These are phyloP conservation scores for Plutomurus gul DNA, from an alignment of 1,140 invertebrate species.

Conservation along the genomic window DNA sequence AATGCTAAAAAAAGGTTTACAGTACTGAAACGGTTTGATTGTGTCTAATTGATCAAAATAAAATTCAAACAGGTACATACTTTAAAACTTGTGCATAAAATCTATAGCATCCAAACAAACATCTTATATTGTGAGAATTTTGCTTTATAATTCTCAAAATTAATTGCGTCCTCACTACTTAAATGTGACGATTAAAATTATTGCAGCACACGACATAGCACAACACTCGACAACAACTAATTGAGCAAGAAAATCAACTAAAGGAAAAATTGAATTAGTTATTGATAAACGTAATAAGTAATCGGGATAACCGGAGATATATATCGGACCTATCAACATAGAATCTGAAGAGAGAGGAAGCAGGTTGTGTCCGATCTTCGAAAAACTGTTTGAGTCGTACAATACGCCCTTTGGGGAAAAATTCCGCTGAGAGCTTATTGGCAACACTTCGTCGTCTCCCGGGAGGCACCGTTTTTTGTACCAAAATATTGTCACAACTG, in stretches of 20 bases:
- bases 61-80: neutral
- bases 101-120: neutral
- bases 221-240: conserved; percentile 9
- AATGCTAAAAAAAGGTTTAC: neutral
- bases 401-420: conserved; percentile 52
- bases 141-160: neutral
- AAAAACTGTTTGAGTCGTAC: conserved; percentile 52
- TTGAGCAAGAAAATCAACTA: neutral
- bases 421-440: conserved; percentile 46
- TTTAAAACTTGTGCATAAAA: neutral
- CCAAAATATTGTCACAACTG: conserved; percentile 22
- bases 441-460: conserved; percentile 49
- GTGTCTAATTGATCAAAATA: neutral
- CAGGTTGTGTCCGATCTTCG: conserved; percentile 50
- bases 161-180: neutral
- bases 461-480: conserved; percentile 41
- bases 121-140: neutral
- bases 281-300: neutral
- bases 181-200: neutral
- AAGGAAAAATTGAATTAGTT: conserved; percentile 10
- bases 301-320: neutral
- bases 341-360: conserved; percentile 52
- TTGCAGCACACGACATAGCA: neutral
- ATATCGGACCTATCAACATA: conserved; percentile 47
- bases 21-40: neutral